phyloP scores from a whole-genome alignment of 2,888 invertebrate genomes.

The Cheilosia variabilis region DNA sequence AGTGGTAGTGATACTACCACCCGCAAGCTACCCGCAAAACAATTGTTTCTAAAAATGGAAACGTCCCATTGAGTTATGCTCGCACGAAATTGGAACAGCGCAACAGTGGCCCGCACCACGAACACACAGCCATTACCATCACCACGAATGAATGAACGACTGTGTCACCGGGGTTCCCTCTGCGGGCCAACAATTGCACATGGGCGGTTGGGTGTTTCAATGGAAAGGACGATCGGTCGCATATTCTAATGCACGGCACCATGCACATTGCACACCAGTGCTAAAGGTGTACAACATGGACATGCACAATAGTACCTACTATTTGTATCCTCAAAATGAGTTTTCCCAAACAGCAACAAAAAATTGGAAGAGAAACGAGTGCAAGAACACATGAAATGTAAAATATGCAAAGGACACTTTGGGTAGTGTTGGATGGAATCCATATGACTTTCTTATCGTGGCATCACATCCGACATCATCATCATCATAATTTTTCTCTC shows the following conservation, averaged over 20 bases:
- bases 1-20: conserved; percentile 11
- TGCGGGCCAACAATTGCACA: conserved; percentile 40
- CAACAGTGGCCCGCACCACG: conserved; percentile 52
- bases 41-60: conserved; percentile 68
- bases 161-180: conserved; percentile 44
- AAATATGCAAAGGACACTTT: conserved; percentile 34
- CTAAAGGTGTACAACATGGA: conserved; percentile 56
- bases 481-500: conserved; percentile 7
- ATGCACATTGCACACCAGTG: conserved; percentile 9
- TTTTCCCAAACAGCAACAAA: conserved; percentile 25
- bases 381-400: conserved; percentile 12
- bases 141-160: conserved; percentile 60
- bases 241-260: conserved; percentile 48
- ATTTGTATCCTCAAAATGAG: conserved; percentile 61
- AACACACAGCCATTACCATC: conserved; percentile 61
- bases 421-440: conserved; percentile 8
- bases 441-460: conserved; percentile 47
- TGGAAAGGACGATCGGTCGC: conserved; percentile 23
- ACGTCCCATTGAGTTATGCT: conserved; percentile 70
- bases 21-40: conserved; percentile 43
- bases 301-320: conserved; percentile 55
- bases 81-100: conserved; percentile 61
- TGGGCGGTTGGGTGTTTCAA: background rate
- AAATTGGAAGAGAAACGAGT: conserved; percentile 9
- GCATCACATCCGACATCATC: conserved; percentile 56